Percentiles rank a stretch among this genome's conserved stretches.
These are phyloP conservation scores for Catocala fraxini DNA, from an alignment of 2,888 invertebrate species.

Conservation along the genomic window DNA sequence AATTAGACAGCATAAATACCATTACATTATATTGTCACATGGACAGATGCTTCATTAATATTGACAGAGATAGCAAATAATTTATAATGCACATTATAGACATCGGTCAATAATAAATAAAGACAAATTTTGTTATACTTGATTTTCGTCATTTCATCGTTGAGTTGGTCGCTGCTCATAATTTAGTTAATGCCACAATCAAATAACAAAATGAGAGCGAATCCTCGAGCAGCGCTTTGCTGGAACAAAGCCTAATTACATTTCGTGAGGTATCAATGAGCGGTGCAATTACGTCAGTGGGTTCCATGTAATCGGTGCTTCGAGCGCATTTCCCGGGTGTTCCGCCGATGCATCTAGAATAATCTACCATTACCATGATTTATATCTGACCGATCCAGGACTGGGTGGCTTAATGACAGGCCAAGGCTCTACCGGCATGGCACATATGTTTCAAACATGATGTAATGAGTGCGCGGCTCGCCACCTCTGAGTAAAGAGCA, in stretches of 20 bases:
- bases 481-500: constrained; percentile 46
- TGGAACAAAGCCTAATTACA: constrained; percentile 83
- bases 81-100: too few species aligned
- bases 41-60: too few species aligned
- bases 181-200: constrained; percentile 73
- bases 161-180: constrained; percentile 52
- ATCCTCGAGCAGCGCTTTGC: constrained; percentile 69
- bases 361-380: constrained; percentile 86
- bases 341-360: constrained; percentile 81
- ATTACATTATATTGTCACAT: too few species aligned
- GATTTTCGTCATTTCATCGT: too few species aligned
- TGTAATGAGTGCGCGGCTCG: constrained; percentile 63
- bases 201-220: constrained; percentile 73
- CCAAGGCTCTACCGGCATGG: constrained; percentile 66
- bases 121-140: too few species aligned
- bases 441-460: constrained; percentile 69
- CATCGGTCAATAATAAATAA: too few species aligned
- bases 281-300: constrained; percentile 81
- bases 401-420: constrained; percentile 80
- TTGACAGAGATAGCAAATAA: too few species aligned
- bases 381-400: constrained; percentile 81
- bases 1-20: too few species aligned
- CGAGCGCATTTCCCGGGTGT: constrained; percentile 80
- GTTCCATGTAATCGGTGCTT: constrained; percentile 77
- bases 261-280: constrained; percentile 85